Evolutionary conservation across 2,888 invertebrate species (phyloP), one percentile per base, ranked within the genome.

Genomic region (Dastarcus helophoroides): DNA sequence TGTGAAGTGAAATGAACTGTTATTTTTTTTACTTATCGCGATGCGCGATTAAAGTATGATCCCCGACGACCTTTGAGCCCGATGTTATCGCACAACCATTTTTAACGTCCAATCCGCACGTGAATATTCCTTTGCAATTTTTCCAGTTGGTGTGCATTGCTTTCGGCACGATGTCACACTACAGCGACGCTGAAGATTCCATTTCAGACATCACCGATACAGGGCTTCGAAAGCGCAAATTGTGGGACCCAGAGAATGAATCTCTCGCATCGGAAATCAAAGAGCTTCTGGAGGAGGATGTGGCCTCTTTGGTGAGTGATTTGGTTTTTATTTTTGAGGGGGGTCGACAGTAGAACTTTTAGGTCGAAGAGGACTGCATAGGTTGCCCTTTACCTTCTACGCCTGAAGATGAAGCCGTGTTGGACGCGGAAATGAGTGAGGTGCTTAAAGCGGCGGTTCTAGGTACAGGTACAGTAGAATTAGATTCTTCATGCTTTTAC

Each of bases 391-490:
- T 86, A 44, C 86, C 86, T 3, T 85, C 85, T 11, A 86, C 86
- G 5, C 86, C 86, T 2, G 85, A 85, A 58, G 85, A 86, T 55
- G 82, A 83, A 50, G 77, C 80, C 54, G 67, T 86, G 16, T 68
- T 86, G 44, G 84, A 85, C 54, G 79, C 81, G 29, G 86, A 86
- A 66, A 84, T 85, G 79, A 81, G 82, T 16, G 85, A 85, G 58
- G 85, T 85, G 15, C 61, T 86, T 38, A 86, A 85, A 60, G 84
- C 84, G 35, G 84, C 84, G 22, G 84, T 85, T 35, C 66, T 85
- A 34, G 61, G 61, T 62, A 60, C 55, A 58, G 57, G 59, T 60
- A 58, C 47, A 48, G 53, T 57, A 54, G 48, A 35, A 37, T 47
- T 41, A 40, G 26, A 25, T 34, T 39, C 36, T 40, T n/a, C n/a